Percentiles rank a stretch among this genome's conserved stretches.
phyloP scores from a whole-genome alignment of 2,797 vertebrate genomes.

The Chromobotia macracanthus region DNA sequence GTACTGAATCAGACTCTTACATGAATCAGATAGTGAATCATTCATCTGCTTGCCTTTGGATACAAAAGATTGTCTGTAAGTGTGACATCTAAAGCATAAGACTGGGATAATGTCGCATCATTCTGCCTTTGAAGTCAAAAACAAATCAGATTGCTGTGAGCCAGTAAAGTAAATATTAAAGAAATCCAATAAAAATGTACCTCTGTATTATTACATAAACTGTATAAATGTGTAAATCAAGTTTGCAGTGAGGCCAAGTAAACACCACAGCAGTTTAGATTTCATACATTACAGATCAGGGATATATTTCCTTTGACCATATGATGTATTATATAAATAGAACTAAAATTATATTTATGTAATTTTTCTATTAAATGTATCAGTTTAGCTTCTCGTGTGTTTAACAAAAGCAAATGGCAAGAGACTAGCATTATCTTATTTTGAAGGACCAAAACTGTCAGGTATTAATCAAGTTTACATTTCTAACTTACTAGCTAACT shows the following conservation, averaged over 20 bases:
- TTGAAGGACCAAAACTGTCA: neutral
- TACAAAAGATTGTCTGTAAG: conserved; percentile 23
- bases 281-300: conserved; percentile 4
- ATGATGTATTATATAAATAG: neutral
- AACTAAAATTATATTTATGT: too few species aligned
- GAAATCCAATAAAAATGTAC: conserved; percentile 16
- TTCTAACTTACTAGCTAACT: neutral
- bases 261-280: neutral
- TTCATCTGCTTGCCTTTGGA: conserved; percentile 14
- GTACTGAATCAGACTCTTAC: neutral
- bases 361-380: neutral
- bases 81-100: conserved; percentile 30
- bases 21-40: neutral
- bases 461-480: neutral
- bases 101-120: conserved; percentile 35
- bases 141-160: conserved; percentile 42
- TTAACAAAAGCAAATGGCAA: neutral
- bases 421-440: too few species aligned
- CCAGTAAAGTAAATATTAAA: conserved; percentile 51
- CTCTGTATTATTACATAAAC: conserved; percentile 23
- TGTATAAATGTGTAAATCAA: too few species aligned
- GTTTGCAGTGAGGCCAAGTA: neutral
- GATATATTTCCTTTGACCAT: neutral
- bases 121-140: conserved; percentile 54
- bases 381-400: neutral